These are phyloP conservation scores for Uria aalge DNA, from an alignment of 2,113 vertebrate genomes.

Conservation along the genomic window DNA sequence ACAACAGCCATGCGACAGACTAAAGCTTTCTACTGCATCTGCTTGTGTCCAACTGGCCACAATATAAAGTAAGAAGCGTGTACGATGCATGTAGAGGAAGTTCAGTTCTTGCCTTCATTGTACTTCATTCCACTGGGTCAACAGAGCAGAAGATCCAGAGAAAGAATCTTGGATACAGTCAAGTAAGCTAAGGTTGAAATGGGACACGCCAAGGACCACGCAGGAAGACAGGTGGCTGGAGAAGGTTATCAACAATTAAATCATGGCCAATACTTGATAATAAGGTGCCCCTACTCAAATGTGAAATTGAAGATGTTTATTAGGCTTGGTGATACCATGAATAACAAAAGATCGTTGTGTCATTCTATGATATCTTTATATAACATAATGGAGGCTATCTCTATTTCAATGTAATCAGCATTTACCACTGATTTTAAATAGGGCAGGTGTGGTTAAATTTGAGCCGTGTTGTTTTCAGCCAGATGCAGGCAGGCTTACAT, in stretches of 20 bases:
- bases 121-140: background rate
- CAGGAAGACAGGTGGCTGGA: background rate
- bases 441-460: background rate
- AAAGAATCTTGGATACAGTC: background rate
- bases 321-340: background rate
- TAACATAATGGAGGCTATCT: background rate
- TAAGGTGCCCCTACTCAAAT: background rate
- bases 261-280: background rate
- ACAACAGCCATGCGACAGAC: background rate
- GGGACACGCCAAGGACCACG: background rate
- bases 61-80: background rate
- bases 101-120: background rate
- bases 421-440: background rate
- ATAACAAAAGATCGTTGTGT: background rate
- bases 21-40: background rate
- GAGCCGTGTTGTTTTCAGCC: background rate
- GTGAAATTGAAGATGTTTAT: fast-evolving
- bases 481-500: background rate
- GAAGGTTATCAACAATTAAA: background rate
- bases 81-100: background rate
- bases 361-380: background rate
- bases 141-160: background rate
- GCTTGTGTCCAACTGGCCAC: background rate
- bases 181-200: background rate
- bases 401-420: background rate